phyloP scores from a whole-genome alignment of 2,888 invertebrate genomes.

The Nephrotoma guestfalica region DNA sequence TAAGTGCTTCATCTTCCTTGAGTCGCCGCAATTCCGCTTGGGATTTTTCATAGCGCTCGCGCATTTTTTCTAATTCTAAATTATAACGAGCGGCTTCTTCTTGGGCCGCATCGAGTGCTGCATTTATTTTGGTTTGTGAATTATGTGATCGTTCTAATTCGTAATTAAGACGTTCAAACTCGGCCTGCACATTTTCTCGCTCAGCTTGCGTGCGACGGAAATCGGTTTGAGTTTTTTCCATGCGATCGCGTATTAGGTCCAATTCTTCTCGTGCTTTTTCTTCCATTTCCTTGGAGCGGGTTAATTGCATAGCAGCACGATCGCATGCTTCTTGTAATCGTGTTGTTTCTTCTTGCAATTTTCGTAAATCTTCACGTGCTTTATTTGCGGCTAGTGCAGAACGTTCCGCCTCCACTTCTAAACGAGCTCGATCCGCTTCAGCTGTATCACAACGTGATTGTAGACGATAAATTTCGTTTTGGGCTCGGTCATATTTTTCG shows the following conservation, averaged over 20 bases:
- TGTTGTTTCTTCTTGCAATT: slow-evolving; percentile 73
- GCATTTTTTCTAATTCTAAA: slow-evolving; percentile 77
- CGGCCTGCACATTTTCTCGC: slow-evolving; percentile 72
- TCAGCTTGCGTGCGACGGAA: slow-evolving; percentile 66
- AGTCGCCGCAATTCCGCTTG: slow-evolving; percentile 69
- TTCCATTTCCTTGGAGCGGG: slow-evolving; percentile 76
- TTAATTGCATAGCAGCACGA: slow-evolving; percentile 68
- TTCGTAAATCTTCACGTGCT: slow-evolving; percentile 70
- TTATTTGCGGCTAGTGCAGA: slow-evolving; percentile 64
- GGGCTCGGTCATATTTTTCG: slow-evolving; percentile 84
- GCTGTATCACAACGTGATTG: slow-evolving; percentile 78
- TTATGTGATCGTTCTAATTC: slow-evolving; percentile 77
- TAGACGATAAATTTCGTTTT: slow-evolving; percentile 76
- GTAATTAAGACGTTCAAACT: slow-evolving; percentile 70
- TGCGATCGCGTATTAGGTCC: slow-evolving; percentile 76
- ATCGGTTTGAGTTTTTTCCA: slow-evolving; percentile 79
- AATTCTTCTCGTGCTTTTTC: slow-evolving; percentile 83
- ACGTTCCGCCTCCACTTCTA: slow-evolving; percentile 76
- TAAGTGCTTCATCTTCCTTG: slow-evolving; percentile 64
- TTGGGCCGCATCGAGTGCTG: slow-evolving; percentile 74
- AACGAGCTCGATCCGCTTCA: slow-evolving; percentile 74
- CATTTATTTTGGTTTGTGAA: slow-evolving; percentile 71
- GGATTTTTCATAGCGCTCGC: slow-evolving; percentile 77
- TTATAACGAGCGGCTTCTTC: slow-evolving; percentile 79
- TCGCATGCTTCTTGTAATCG: slow-evolving; percentile 82